A percentile compares a stretch with the other conserved stretches of the same genome.
phyloP scores from a whole-genome alignment of 2,797 vertebrate species.

The Kryptopterus vitreolus region DNA sequence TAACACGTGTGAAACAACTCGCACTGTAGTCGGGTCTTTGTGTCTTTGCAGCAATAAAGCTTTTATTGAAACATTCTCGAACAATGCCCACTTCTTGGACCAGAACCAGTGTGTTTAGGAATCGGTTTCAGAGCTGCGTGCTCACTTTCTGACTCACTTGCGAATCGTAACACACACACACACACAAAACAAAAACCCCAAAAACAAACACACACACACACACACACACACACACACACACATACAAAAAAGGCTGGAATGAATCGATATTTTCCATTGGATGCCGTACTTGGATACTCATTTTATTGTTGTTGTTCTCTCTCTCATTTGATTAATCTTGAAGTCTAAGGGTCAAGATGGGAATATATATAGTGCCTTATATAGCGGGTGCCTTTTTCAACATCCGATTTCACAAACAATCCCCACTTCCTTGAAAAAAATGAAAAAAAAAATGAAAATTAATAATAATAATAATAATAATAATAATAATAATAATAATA shows the following conservation, averaged over 20 bases:
- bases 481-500: too few species aligned
- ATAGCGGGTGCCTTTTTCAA: too few species aligned
- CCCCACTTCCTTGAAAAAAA: too few species aligned
- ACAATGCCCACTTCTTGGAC: constrained; percentile 44
- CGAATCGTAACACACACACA: constrained; percentile 1
- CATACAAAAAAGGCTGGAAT: constrained; percentile 64
- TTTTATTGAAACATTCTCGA: constrained; percentile 47
- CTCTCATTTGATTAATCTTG: constrained; percentile 70
- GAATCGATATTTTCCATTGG: constrained; percentile 75
- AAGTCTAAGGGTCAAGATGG: constrained; percentile 62
- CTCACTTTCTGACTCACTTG: constrained; percentile 50
- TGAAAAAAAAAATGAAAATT: too few species aligned
- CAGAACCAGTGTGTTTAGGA: constrained; percentile 55
- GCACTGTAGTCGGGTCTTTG: constrained; percentile 2
- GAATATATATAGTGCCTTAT: too few species aligned
- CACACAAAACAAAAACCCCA: not conserved
- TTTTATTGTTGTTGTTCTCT: constrained; percentile 76
- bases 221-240: not conserved
- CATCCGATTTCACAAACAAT: too few species aligned
- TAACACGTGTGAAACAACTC: not conserved
- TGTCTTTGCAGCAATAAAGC: constrained; percentile 8
- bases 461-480: too few species aligned
- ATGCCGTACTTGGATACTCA: constrained; percentile 70
- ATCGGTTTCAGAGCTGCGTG: constrained; percentile 48
- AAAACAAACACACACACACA: not conserved